Percentiles rank a stretch among this genome's conserved stretches.
Evolutionary conservation across 2,113 vertebrate species (phyloP).

Genomic region (Macquaria ambigua): DNA sequence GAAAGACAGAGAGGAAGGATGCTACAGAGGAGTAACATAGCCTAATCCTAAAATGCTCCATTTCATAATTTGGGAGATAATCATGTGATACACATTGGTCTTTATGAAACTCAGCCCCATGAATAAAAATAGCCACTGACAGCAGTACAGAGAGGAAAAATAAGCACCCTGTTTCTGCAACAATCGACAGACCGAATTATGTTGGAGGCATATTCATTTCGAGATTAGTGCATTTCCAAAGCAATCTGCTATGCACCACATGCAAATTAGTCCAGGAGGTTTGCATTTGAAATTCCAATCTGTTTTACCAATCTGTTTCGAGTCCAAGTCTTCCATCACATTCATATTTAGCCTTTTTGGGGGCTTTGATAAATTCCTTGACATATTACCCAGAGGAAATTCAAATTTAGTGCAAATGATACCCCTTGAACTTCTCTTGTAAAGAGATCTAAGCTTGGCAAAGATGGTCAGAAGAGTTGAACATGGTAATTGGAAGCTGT

Average conservation of each 20-base stretch:
- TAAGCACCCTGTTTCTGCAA: constrained; percentile 45
- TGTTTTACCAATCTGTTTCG: constrained; percentile 71
- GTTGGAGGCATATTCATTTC: constrained; percentile 64
- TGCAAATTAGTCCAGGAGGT: constrained; percentile 72
- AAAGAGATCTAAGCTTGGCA: constrained; percentile 53
- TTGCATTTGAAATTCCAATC: constrained; percentile 72
- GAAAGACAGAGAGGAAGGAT: constrained; percentile 17
- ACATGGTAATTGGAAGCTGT: constrained; percentile 37
- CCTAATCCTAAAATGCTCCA: constrained; percentile 55
- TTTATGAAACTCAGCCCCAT: constrained; percentile 27
- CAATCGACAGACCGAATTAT: constrained; percentile 57
- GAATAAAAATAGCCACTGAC: constrained; percentile 59
- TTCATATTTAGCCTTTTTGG: constrained; percentile 54
- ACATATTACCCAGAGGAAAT: constrained; percentile 62
- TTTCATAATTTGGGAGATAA: constrained; percentile 64
- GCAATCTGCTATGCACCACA: constrained; percentile 63
- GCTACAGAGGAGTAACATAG: constrained; percentile 23
- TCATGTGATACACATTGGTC: constrained; percentile 52
- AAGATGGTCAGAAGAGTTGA: constrained; percentile 41
- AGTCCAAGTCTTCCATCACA: constrained; percentile 52
- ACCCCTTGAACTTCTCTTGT: constrained; percentile 56
- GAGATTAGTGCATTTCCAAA: constrained; percentile 69
- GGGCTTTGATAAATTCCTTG: constrained; percentile 64
- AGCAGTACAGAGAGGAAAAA: constrained; percentile 52
- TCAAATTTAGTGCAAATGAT: constrained; percentile 60